Percentiles rank a stretch among this genome's conserved stretches.
phyloP scores from a whole-genome alignment of 1,140 invertebrate genomes.

The Conus betulinus region DNA sequence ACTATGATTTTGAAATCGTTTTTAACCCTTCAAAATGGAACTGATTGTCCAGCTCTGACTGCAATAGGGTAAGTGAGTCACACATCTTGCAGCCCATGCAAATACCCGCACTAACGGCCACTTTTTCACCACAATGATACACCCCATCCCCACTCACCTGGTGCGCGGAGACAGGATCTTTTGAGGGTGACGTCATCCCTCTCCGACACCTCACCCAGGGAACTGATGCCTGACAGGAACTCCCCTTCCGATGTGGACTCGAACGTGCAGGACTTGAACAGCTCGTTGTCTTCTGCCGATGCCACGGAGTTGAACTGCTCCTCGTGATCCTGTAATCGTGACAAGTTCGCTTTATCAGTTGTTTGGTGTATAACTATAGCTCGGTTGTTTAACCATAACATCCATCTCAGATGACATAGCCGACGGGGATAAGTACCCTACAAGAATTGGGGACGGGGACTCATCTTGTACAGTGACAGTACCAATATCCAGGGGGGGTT shows the following conservation, averaged over 20 bases:
- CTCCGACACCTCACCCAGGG: slow-evolving; percentile 61
- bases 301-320: slow-evolving; percentile 56
- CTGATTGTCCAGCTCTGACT: too few relatives aligned
- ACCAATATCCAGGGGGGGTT: background rate
- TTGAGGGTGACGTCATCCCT: slow-evolving; percentile 58
- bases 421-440: too few relatives aligned
- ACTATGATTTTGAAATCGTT: too few relatives aligned
- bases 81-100: background rate
- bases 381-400: too few relatives aligned
- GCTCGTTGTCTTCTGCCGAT: slow-evolving; percentile 62
- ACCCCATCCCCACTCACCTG: slow-evolving; percentile 15
- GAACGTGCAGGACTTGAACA: slow-evolving; percentile 62
- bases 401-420: background rate
- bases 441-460: too few relatives aligned
- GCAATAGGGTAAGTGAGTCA: too few relatives aligned
- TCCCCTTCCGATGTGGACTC: slow-evolving; percentile 60
- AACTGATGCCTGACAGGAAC: slow-evolving; percentile 66
- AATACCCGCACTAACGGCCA: background rate
- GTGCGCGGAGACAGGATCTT: slow-evolving; percentile 61
- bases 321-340: slow-evolving; percentile 41
- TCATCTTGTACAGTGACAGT: background rate
- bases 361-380: too few relatives aligned
- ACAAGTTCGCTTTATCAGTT: too few relatives aligned
- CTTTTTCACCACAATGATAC: background rate
- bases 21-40: too few relatives aligned